These are phyloP conservation scores for Columba janthina DNA, from an alignment of 2,113 vertebrate genomes.

Conservation along the genomic window DNA sequence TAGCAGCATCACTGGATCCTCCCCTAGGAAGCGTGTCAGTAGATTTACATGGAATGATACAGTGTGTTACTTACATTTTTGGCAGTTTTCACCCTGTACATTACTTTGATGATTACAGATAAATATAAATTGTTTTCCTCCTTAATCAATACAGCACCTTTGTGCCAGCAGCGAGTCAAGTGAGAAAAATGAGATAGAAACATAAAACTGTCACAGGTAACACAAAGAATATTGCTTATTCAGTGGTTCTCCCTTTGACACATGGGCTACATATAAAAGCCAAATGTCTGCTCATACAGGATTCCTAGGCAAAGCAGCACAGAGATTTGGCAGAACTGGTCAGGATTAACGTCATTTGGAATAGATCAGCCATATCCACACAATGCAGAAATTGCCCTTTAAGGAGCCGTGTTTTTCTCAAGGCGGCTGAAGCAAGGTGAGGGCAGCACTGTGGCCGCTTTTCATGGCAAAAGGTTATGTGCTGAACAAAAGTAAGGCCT, in stretches of 20 bases:
- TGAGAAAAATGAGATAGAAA: neutral
- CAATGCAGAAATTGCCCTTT: neutral
- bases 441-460: neutral
- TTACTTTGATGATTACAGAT: neutral
- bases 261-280: neutral
- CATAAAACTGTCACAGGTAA: neutral
- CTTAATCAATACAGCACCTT: neutral
- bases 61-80: neutral
- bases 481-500: neutral
- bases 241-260: neutral
- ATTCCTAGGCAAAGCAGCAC: neutral
- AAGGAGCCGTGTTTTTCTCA: accelerated
- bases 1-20: neutral
- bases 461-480: neutral
- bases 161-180: neutral
- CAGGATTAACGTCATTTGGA: neutral
- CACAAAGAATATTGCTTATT: neutral
- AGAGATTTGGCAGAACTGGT: neutral
- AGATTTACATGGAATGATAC: neutral
- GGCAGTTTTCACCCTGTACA: neutral
- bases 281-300: neutral
- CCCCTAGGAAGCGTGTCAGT: neutral
- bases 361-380: neutral
- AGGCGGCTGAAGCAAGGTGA: neutral
- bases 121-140: neutral